Conservation (phyloP, 2,888 invertebrate species). For the Rosalia funebris region DNA sequence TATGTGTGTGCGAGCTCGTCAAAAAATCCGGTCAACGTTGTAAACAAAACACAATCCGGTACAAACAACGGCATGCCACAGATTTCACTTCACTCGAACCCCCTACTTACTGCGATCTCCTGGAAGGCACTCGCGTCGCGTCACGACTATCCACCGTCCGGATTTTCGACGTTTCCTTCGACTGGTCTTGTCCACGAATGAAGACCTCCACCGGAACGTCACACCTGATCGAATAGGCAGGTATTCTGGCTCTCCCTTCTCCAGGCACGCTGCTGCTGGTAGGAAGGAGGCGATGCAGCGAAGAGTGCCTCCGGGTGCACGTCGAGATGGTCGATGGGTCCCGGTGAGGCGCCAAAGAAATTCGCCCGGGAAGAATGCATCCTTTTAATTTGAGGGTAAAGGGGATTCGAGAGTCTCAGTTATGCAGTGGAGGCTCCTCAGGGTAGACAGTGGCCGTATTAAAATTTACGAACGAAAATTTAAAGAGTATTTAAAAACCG, state of each 20-base stretch:
- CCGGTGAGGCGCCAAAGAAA: not conserved
- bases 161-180: slow-evolving; percentile 9
- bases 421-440: no score
- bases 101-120: slow-evolving; percentile 5
- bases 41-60: slow-evolving; percentile 22
- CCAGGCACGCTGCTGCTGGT: not conserved
- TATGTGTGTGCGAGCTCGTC: no score
- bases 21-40: no score
- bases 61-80: slow-evolving; percentile 5
- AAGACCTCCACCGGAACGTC: slow-evolving; percentile 22
- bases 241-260: slow-evolving; percentile 14
- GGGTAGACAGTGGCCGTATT: no score
- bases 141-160: slow-evolving; percentile 12
- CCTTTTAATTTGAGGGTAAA: no score
- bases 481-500: no score
- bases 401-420: no score
- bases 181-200: slow-evolving; percentile 19
- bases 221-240: slow-evolving; percentile 31
- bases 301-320: not conserved
- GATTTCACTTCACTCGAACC: not conserved
- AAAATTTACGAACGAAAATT: no score
- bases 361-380: no score
- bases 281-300: slow-evolving; percentile 1
- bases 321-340: not conserved
- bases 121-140: slow-evolving; percentile 23